These are phyloP conservation scores for Macrostomum cliftonense DNA, from an alignment of 2,888 invertebrate genomes.

Conservation along the genomic window DNA sequence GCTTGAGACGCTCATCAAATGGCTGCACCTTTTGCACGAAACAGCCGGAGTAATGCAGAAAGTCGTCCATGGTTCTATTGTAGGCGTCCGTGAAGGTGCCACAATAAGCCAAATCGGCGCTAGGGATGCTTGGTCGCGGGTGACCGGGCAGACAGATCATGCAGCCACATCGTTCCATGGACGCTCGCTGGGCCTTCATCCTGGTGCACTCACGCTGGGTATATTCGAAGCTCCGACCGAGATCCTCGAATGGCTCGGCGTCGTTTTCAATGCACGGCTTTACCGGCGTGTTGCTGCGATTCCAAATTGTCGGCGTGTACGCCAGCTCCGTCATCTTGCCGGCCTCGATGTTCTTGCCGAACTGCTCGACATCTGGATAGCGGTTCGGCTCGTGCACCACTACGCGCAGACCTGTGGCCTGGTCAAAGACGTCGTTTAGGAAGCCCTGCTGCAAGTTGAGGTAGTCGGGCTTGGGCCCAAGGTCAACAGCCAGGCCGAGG, in stretches of 20 bases:
- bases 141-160: too few relatives aligned
- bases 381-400: constrained; percentile 10
- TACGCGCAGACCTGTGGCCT: constrained; percentile 8
- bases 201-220: too few relatives aligned
- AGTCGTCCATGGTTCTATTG: too few relatives aligned
- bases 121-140: too few relatives aligned
- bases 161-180: too few relatives aligned
- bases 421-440: constrained; percentile 10
- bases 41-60: too few relatives aligned
- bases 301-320: constrained; percentile 6
- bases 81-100: too few relatives aligned
- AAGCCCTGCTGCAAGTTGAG: constrained; percentile 6
- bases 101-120: too few relatives aligned
- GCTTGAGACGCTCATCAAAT: too few relatives aligned
- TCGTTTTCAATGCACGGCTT: constrained; percentile 6
- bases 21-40: too few relatives aligned
- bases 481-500: constrained; percentile 7
- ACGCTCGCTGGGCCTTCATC: too few relatives aligned
- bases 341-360: constrained; percentile 10
- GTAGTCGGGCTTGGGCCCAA: constrained; percentile 7
- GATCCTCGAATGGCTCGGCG: neutral
- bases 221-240: too few relatives aligned
- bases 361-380: constrained; percentile 11
- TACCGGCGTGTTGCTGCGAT: constrained; percentile 7
- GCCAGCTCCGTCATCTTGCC: constrained; percentile 11